Conservation (phyloP, 2,888 invertebrate species). For the Rotaria magnacalcarata region DNA sequence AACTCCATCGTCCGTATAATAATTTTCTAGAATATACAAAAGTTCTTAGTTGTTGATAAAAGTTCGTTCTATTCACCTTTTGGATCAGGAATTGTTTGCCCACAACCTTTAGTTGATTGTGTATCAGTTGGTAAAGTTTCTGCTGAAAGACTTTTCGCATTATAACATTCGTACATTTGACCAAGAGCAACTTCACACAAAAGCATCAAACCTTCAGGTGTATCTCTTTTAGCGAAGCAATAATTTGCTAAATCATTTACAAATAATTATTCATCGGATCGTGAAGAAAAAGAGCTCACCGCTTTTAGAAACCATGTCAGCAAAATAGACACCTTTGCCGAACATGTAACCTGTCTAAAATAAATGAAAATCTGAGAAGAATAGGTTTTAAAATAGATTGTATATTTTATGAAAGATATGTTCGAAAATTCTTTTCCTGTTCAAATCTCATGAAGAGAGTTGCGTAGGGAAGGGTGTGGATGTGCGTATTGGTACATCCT, state of each 20-base stretch:
- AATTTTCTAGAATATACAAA: constrained; percentile 52
- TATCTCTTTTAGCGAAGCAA: constrained; percentile 71
- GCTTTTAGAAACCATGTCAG: constrained; percentile 62
- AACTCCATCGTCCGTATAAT: constrained; percentile 66
- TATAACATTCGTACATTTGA: constrained; percentile 53
- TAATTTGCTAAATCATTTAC: constrained; percentile 77
- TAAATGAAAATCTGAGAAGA: too few relatives aligned
- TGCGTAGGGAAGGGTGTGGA: too few relatives aligned
- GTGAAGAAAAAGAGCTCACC: neutral
- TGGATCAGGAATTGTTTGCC: constrained; percentile 79
- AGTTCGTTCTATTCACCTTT: constrained; percentile 48
- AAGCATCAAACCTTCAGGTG: constrained; percentile 76
- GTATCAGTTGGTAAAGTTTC: constrained; percentile 73
- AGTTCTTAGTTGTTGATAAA: neutral
- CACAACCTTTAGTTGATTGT: constrained; percentile 80
- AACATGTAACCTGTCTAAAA: constrained; percentile 65
- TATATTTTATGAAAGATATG: too few relatives aligned
- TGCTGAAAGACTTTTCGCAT: constrained; percentile 59
- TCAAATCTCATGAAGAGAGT: too few relatives aligned
- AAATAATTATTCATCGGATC: neutral
- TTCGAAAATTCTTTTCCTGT: too few relatives aligned
- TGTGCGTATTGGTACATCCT: too few relatives aligned
- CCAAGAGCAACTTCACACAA: constrained; percentile 80
- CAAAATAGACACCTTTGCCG: constrained; percentile 62
- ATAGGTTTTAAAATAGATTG: too few relatives aligned